Evolutionary conservation across 2,113 vertebrate genomes (phyloP), one percentile per base, ranked within the genome.

Genomic region (Xiphias gladius): DNA sequence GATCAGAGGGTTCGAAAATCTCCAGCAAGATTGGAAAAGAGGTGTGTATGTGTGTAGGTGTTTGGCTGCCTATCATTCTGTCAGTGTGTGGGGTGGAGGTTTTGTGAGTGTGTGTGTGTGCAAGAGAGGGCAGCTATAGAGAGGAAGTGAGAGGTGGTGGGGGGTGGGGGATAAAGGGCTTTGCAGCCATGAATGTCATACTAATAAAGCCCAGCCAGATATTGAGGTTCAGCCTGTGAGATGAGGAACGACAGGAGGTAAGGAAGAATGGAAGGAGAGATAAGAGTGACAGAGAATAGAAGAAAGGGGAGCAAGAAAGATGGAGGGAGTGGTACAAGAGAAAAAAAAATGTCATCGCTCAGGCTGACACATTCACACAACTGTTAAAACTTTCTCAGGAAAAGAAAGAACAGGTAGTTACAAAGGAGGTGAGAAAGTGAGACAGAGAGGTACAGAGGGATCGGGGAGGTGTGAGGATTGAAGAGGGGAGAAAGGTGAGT

Each of bases 101-200:
- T 78, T 35, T 52, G 66, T 28, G 24, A 2, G 63, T 63, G 73
- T 41, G 69, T 71, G 59, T 72, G 70, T 64, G 46, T 30, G 46
- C 20, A 39, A 30, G 50, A 69, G 67, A 75, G 71, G 82, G 79
- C 65, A 79, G 78, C 52, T 35, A 71, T 52, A 63, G 69, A 30
- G 52, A 83, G 59, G 65, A 73, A 76, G 66, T 50, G 65, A 67
- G 77, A n/a, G 80, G 32, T 26, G 63, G 35, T 58, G 75, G 61
- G 71, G 71, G 52, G 69, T 70, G 75, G 54, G 52, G 89, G 76
- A 92, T 94, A 86, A 92, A 93, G 85, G 86, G 83, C 83, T 92
- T 87, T 82, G 73, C 79, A 59, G 80, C 76, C 82, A 86, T 89
- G 91, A 93, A 90, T 92, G 90, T 89, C 92, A 93, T 80, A 87